Conservation (phyloP, 2,888 invertebrate species). For the Noctua janthina region DNA sequence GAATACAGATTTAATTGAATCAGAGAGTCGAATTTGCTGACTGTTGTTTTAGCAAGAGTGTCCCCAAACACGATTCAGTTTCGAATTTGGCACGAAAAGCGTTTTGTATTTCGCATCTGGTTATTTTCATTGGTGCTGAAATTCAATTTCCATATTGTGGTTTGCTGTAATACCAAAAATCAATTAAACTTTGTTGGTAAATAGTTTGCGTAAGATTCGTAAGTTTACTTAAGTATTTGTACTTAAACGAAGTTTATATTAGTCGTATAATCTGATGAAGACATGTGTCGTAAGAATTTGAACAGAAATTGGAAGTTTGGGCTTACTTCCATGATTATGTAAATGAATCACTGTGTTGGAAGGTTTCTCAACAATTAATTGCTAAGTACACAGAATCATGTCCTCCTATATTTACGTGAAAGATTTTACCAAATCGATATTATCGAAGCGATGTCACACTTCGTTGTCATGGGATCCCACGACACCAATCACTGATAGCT, state of each 20-base stretch:
- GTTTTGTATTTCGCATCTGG: slow-evolving; percentile 31
- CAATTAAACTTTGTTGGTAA: slow-evolving; percentile 23
- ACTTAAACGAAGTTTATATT: slow-evolving; percentile 2
- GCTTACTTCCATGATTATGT: neutral
- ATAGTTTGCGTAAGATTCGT: slow-evolving; percentile 11
- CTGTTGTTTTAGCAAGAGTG: slow-evolving; percentile 47
- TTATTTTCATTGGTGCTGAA: slow-evolving; percentile 13
- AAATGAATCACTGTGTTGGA: neutral
- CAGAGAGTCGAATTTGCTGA: slow-evolving; percentile 30
- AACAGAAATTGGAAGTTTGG: neutral
- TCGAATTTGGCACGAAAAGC: slow-evolving; percentile 41
- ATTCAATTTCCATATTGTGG: slow-evolving; percentile 29
- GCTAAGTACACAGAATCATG: neutral
- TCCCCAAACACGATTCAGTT: slow-evolving; percentile 23
- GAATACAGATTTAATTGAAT: slow-evolving; percentile 59
- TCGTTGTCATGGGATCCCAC: neutral
- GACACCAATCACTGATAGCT: neutral
- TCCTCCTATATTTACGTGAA: neutral
- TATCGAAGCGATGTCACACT: neutral
- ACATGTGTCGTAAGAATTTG: neutral
- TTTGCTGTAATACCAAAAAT: neutral
- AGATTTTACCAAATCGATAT: neutral
- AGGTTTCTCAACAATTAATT: neutral
- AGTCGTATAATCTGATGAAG: neutral
- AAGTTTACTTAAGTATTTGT: neutral